Conservation (phyloP, 2,888 invertebrate species). For the Diplazon laetatorius region DNA sequence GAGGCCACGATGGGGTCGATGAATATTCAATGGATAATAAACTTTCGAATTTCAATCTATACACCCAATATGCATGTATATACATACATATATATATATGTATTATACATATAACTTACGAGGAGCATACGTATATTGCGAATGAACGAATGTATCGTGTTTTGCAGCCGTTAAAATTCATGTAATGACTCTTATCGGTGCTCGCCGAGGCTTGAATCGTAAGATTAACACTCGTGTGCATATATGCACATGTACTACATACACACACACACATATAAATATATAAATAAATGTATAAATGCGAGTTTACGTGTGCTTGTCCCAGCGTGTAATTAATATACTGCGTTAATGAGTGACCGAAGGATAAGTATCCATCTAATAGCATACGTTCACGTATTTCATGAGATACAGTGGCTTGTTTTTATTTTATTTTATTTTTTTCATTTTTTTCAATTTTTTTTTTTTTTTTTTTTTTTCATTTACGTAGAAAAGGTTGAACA, state of each 20-base stretch:
- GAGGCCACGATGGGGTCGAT: background rate
- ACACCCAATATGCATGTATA: background rate
- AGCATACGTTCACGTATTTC: slow-evolving; percentile 47
- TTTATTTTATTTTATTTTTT: no score
- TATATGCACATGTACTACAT: no score
- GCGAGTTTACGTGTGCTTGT: slow-evolving; percentile 18
- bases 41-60: slow-evolving; percentile 5
- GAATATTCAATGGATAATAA: slow-evolving; percentile 33
- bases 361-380: slow-evolving; percentile 32
- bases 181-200: slow-evolving; percentile 40
- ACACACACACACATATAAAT: background rate
- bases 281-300: background rate
- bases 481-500: background rate
- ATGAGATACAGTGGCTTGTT: background rate
- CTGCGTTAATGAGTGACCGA: slow-evolving; percentile 54
- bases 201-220: slow-evolving; percentile 32
- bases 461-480: no score
- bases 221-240: slow-evolving; percentile 41
- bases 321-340: slow-evolving; percentile 57
- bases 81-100: no score
- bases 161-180: slow-evolving; percentile 53
- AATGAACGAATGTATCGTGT: slow-evolving; percentile 46
- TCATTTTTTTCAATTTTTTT: no score
- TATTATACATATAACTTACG: background rate
- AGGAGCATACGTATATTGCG: background rate